Conservation (phyloP, 2,888 invertebrate genomes). For the Phorcus lineatus region DNA sequence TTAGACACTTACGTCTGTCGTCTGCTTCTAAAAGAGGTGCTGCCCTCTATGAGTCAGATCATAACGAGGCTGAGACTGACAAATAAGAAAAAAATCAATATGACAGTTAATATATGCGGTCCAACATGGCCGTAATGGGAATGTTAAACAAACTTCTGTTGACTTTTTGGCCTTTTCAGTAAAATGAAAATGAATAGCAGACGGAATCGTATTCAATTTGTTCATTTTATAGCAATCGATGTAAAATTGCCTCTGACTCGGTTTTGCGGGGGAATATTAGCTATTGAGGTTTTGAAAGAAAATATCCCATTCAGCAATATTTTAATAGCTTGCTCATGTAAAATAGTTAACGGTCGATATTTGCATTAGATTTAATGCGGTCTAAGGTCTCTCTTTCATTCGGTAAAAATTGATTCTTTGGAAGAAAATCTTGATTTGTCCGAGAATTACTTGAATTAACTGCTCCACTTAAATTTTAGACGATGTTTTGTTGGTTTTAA, state of each 20-base stretch:
- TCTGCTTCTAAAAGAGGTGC: not conserved
- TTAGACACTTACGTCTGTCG: not conserved
- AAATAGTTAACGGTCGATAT: too few relatives aligned
- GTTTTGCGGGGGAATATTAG: too few relatives aligned
- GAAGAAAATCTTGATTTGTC: too few relatives aligned
- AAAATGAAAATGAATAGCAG: not conserved
- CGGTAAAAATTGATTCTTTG: too few relatives aligned
- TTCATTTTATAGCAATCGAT: not conserved
- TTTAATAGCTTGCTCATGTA: too few relatives aligned
- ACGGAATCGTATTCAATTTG: not conserved
- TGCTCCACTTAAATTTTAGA: too few relatives aligned
- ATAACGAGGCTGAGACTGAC: not conserved
- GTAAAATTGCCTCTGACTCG: not conserved
- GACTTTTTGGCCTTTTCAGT: not conserved
- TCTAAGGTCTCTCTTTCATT: too few relatives aligned
- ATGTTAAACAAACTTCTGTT: not conserved
- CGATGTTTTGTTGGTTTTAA: too few relatives aligned
- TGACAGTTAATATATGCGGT: not conserved
- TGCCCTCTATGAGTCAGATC: not conserved
- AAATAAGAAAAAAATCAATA: not conserved
- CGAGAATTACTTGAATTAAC: too few relatives aligned
- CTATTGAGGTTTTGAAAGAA: too few relatives aligned
- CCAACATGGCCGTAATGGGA: not conserved
- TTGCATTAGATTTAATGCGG: too few relatives aligned
- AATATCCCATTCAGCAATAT: too few relatives aligned